Conservation (phyloP, 2,113 vertebrate species). For the Oenanthe melanoleuca region DNA sequence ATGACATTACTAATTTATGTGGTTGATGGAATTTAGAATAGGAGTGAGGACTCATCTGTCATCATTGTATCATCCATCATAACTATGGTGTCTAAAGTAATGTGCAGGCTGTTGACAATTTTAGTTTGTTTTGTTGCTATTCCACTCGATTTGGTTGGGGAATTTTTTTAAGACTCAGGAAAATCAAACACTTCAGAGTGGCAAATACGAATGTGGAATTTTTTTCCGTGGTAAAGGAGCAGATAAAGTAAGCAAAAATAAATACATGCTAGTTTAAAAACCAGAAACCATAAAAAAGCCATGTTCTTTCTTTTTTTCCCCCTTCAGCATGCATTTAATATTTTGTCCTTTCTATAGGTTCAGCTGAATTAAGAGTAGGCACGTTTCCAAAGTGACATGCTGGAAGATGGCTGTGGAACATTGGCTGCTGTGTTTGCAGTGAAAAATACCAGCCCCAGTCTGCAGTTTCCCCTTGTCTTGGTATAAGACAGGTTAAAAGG, state of each 20-base stretch:
- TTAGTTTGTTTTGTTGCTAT: neutral
- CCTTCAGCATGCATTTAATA: neutral
- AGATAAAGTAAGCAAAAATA: neutral
- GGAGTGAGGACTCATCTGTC: conserved; percentile 35
- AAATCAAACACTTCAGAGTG: neutral
- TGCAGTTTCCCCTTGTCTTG: neutral
- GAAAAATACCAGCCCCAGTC: neutral
- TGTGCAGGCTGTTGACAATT: conserved; percentile 3
- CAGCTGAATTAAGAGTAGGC: neutral
- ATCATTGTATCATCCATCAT: conserved; percentile 29
- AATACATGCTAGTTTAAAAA: neutral
- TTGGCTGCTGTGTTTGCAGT: neutral
- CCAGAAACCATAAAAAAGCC: neutral
- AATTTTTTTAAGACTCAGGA: neutral
- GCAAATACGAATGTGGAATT: fast-evolving
- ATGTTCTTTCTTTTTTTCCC: fast-evolving
- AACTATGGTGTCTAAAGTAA: neutral
- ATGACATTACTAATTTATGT: conserved; percentile 52
- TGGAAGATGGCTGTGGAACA: neutral
- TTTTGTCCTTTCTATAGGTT: neutral
- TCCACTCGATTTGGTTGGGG: neutral
- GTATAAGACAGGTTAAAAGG: neutral
- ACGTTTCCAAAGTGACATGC: neutral
- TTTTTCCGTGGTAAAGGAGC: neutral
- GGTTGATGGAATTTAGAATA: conserved; percentile 44